These are phyloP conservation scores for Acromyrmex heyeri DNA, from an alignment of 1,140 invertebrate species.

Conservation along the genomic window DNA sequence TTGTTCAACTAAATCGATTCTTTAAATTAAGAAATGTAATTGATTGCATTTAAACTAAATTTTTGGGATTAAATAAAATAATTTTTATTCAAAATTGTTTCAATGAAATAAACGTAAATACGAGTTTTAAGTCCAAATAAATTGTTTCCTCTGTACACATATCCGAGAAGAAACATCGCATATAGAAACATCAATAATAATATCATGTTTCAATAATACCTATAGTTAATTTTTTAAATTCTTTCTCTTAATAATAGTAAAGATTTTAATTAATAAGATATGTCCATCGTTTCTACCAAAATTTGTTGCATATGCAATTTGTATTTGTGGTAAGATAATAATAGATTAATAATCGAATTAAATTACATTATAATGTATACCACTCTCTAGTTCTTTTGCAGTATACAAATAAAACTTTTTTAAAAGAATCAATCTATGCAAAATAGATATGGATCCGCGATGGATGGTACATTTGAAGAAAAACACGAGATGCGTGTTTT, in stretches of 20 bases:
- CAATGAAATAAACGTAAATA: too few species aligned
- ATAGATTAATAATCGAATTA: neutral
- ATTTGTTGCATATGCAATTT: neutral
- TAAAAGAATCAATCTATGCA: slow-evolving; percentile 33
- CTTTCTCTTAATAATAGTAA: slow-evolving; percentile 12
- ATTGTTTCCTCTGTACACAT: too few species aligned
- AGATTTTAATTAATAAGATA: neutral
- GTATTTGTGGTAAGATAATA: neutral
- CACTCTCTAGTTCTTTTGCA: neutral
- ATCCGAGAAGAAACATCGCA: too few species aligned
- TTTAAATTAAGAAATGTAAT: too few species aligned
- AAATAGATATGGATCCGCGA: slow-evolving; percentile 68
- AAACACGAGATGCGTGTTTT: slow-evolving; percentile 75
- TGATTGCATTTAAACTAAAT: too few species aligned
- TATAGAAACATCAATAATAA: too few species aligned
- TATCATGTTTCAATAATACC: too few species aligned
- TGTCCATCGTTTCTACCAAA: neutral
- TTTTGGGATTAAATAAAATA: too few species aligned
- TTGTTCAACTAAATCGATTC: too few species aligned
- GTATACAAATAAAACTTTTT: slow-evolving; percentile 13
- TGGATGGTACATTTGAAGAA: slow-evolving; percentile 70
- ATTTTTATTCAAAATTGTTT: too few species aligned
- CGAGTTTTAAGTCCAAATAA: too few species aligned
- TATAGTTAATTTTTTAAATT: too few species aligned
- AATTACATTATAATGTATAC: neutral